Conservation (phyloP, 2,113 vertebrate genomes). For the Spermophilus dauricus region DNA sequence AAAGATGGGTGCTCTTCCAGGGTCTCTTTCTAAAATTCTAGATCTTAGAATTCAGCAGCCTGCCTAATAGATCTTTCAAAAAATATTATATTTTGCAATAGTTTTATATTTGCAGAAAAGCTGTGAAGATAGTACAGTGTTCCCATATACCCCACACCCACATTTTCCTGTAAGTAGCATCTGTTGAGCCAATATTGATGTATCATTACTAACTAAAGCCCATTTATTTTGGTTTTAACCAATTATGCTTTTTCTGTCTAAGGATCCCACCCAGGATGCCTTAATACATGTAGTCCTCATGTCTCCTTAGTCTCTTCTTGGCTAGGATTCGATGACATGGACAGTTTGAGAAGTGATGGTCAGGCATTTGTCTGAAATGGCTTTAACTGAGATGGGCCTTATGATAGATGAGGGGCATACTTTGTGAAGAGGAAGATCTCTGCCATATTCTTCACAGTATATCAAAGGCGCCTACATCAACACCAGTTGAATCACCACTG, state of each 20-base stretch:
- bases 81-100: neutral
- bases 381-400: neutral
- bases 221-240: neutral
- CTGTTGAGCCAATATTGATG: neutral
- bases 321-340: neutral
- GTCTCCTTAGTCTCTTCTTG: neutral
- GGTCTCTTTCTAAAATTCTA: neutral
- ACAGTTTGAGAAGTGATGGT: neutral
- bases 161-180: neutral
- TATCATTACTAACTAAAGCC: neutral
- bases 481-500: neutral
- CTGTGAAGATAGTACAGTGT: neutral
- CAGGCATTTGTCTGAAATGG: neutral
- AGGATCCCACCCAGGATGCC: neutral
- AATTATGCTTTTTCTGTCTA: neutral
- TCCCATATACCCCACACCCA: neutral
- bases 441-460: neutral
- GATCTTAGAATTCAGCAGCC: constrained; percentile 12
- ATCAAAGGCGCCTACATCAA: neutral
- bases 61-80: neutral
- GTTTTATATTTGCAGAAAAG: neutral
- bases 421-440: neutral
- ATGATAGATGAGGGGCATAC: neutral
- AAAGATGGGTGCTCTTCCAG: neutral
- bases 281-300: neutral